Evolutionary conservation across 2,888 invertebrate species (phyloP).

Genomic region (Apotomis betuletana): DNA sequence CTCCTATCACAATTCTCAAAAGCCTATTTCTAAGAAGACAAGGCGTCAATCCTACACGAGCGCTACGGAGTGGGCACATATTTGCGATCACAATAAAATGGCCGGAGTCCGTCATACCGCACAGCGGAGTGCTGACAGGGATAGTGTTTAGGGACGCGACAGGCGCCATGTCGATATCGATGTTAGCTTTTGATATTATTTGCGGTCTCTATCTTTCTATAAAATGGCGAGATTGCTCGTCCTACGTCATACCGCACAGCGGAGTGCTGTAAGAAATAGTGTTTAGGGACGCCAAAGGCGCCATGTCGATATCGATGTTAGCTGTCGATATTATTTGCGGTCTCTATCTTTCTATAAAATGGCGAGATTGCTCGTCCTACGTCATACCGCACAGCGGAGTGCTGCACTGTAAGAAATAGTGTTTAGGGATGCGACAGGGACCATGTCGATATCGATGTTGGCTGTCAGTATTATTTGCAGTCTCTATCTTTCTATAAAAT

Average conservation of each 20-base stretch:
- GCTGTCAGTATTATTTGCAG: too few species aligned
- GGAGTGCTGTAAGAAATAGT: slow-evolving; percentile 50
- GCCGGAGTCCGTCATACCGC: slow-evolving; percentile 64
- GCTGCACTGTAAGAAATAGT: slow-evolving; percentile 46
- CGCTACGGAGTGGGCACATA: slow-evolving; percentile 19
- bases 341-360: slow-evolving; percentile 41
- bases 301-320: too few species aligned
- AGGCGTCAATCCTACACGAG: slow-evolving; percentile 10
- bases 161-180: slow-evolving; percentile 19
- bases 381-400: slow-evolving; percentile 60
- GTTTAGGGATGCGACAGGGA: too few species aligned
- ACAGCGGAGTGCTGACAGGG: slow-evolving; percentile 55
- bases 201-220: too few species aligned
- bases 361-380: not conserved
- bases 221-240: not conserved
- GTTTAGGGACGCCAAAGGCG: not conserved
- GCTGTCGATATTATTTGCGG: too few species aligned
- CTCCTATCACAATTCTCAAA: not conserved
- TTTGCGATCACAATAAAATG: slow-evolving; percentile 46
- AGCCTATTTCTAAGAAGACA: not conserved
- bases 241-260: slow-evolving; percentile 55
- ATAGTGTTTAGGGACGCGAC: slow-evolving; percentile 32
- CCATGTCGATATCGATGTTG: too few species aligned
- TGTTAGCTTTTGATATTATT: not conserved
- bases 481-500: too few species aligned